A percentile compares a stretch with the other conserved stretches of the same genome.
Conservation (phyloP, 2,113 vertebrate genomes). For the Dicentrarchus labrax region DNA sequence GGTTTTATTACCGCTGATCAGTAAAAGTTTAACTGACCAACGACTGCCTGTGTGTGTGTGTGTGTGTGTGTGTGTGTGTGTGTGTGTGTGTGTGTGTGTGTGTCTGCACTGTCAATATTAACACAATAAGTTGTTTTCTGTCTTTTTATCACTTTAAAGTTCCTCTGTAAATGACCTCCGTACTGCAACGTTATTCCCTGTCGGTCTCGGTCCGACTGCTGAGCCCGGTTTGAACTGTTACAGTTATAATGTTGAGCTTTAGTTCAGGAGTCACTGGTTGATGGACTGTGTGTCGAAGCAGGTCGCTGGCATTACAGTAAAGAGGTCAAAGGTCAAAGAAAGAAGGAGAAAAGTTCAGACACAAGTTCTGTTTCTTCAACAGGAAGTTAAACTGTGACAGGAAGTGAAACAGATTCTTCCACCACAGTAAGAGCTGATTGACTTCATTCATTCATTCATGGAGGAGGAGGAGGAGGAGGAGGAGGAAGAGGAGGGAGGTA, state of each 20-base stretch:
- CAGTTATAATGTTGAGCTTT: too few relatives aligned
- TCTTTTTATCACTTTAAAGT: too few relatives aligned
- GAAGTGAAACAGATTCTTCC: background rate
- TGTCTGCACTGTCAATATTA: too few relatives aligned
- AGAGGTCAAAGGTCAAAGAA: slow-evolving; percentile 40
- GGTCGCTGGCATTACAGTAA: background rate
- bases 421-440: background rate
- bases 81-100: background rate
- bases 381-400: slow-evolving; percentile 36
- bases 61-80: too few relatives aligned
- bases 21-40: slow-evolving; percentile 12
- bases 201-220: too few relatives aligned
- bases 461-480: background rate
- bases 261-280: too few relatives aligned
- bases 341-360: background rate
- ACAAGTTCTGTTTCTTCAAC: background rate
- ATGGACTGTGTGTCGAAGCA: too few relatives aligned
- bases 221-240: too few relatives aligned
- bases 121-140: too few relatives aligned
- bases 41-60: background rate
- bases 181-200: too few relatives aligned
- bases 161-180: too few relatives aligned
- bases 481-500: background rate
- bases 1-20: background rate
- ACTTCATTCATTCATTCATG: background rate